These are phyloP conservation scores for Scaptomyza hsui DNA, from an alignment of 1,140 invertebrate species.

Conservation along the genomic window DNA sequence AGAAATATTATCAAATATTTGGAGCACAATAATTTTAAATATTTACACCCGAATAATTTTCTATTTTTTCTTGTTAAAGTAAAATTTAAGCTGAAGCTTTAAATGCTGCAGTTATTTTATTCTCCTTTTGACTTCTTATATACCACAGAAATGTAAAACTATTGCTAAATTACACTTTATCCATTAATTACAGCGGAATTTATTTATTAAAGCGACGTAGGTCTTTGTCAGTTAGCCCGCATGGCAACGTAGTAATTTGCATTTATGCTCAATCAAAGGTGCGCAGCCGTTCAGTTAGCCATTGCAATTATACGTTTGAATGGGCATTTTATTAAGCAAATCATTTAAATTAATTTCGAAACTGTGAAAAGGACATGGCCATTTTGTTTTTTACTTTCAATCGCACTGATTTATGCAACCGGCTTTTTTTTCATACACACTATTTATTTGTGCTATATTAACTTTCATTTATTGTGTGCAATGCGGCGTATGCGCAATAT, in stretches of 20 bases:
- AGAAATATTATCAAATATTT: too few relatives aligned
- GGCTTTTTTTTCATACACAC: background rate
- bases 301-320: constrained; percentile 47
- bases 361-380: constrained; percentile 7
- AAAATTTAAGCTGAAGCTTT: background rate
- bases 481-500: constrained; percentile 70
- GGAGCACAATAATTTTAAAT: too few relatives aligned
- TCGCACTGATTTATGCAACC: constrained; percentile 27
- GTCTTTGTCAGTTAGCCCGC: background rate
- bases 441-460: constrained; percentile 30
- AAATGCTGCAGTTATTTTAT: too few relatives aligned
- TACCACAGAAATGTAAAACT: background rate
- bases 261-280: constrained; percentile 22
- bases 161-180: background rate
- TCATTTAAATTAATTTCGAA: constrained; percentile 65
- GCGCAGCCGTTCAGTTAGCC: constrained; percentile 16
- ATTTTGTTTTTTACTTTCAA: constrained; percentile 17
- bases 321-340: constrained; percentile 53
- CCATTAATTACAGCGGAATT: constrained; percentile 1
- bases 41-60: background rate
- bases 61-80: background rate
- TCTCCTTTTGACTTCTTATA: too few relatives aligned
- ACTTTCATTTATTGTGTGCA: constrained; percentile 62
- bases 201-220: background rate
- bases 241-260: constrained; percentile 16